phyloP scores from a whole-genome alignment of 2,797 vertebrate genomes.

The Thripadectes ignobilis region DNA sequence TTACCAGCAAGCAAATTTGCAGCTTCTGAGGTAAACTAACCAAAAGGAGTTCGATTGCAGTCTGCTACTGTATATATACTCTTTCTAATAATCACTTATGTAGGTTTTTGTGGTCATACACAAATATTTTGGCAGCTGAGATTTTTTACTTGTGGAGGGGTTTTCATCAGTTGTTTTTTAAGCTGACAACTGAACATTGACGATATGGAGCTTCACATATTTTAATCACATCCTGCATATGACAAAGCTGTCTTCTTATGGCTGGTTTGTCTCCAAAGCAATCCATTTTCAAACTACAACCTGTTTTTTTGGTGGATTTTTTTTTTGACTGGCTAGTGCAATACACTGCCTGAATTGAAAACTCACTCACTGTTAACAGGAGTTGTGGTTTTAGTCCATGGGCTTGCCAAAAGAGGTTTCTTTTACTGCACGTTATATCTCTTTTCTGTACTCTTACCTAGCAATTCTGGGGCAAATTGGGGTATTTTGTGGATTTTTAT shows the following conservation, averaged over 20 bases:
- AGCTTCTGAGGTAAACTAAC: neutral
- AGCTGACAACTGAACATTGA: neutral
- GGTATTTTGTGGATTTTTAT: neutral
- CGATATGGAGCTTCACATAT: neutral
- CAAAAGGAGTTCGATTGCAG: neutral
- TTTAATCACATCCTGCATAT: neutral
- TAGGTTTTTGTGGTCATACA: neutral
- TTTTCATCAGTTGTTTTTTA: slow-evolving; percentile 3
- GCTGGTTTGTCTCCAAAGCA: neutral
- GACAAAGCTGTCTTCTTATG: neutral
- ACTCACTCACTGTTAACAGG: fast-evolving
- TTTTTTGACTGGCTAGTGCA: neutral
- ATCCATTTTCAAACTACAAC: neutral
- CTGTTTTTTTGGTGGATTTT: neutral
- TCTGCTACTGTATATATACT: neutral
- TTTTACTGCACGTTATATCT: neutral
- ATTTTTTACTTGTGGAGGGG: neutral
- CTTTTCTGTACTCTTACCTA: neutral
- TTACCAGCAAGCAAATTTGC: neutral
- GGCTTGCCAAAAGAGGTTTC: neutral
- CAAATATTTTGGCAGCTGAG: slow-evolving; percentile 18
- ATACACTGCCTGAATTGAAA: neutral
- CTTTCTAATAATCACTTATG: neutral
- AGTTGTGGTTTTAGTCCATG: neutral
- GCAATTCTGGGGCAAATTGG: neutral